These are phyloP conservation scores for Coregonus ussuriensis DNA, from an alignment of 2,797 vertebrate species.

Conservation along the genomic window DNA sequence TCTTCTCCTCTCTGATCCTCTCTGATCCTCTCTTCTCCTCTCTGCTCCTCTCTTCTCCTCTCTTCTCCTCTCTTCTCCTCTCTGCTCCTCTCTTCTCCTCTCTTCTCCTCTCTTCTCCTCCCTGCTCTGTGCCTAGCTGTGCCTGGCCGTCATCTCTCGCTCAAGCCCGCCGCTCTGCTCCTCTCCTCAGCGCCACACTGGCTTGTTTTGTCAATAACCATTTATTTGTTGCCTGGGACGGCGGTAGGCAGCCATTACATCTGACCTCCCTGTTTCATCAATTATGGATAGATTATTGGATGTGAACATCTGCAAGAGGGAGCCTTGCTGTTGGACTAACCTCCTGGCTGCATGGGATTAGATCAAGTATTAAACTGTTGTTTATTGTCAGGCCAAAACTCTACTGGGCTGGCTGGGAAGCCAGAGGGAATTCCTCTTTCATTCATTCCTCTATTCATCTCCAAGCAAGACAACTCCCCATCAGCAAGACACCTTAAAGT, in stretches of 20 bases:
- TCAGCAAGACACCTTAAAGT: constrained; percentile 88
- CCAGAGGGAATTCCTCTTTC: constrained; percentile 79
- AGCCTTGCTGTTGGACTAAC: constrained; percentile 88
- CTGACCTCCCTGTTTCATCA: constrained; percentile 99
- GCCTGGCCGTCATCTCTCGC: too few species aligned
- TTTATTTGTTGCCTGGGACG: constrained; percentile 98
- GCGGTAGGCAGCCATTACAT: constrained; percentile 92
- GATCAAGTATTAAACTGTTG: constrained; percentile 99
- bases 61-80: too few species aligned
- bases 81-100: too few species aligned
- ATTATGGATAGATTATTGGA: constrained; percentile 99
- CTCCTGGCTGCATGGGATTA: constrained; percentile 93
- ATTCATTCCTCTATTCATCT: constrained; percentile 52
- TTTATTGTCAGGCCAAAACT: constrained; percentile 98
- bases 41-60: too few species aligned
- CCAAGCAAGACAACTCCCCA: constrained; percentile 81
- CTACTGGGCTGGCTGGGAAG: constrained; percentile 79
- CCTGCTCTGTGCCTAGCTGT: too few species aligned
- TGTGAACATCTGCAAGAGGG: constrained; percentile 97
- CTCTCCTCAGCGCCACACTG: constrained; percentile 83
- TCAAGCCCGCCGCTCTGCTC: constrained; percentile 10
- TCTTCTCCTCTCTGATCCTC: too few species aligned
- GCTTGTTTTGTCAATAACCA: constrained; percentile 99
- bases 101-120: too few species aligned
- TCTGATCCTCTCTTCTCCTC: too few species aligned